Conservation (phyloP, 2,888 invertebrate species). For the Lobophora halterata region DNA sequence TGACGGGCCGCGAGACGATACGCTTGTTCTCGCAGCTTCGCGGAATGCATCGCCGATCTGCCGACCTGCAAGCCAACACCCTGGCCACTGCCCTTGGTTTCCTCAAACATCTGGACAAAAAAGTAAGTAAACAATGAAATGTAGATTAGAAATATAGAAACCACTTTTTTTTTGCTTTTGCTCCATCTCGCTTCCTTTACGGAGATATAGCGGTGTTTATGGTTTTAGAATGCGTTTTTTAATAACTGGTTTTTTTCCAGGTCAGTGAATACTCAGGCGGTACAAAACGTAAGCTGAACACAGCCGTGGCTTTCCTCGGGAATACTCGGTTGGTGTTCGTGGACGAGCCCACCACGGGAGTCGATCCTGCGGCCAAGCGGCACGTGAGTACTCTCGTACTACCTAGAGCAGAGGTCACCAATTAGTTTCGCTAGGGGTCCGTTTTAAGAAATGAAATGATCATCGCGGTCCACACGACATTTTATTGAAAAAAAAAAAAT, state of each 20-base stretch:
- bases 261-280: conserved; percentile 85
- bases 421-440: too few species aligned
- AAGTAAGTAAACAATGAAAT: conserved; percentile 39
- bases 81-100: conserved; percentile 82
- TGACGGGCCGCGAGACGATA: conserved; percentile 86
- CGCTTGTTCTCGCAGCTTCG: conserved; percentile 83
- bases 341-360: conserved; percentile 85
- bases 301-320: conserved; percentile 86
- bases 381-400: conserved; percentile 44
- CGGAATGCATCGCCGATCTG: conserved; percentile 73
- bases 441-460: too few species aligned
- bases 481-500: too few species aligned
- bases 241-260: conserved; percentile 36
- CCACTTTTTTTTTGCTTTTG: too few species aligned
- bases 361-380: conserved; percentile 90
- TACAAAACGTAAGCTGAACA: conserved; percentile 87
- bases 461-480: too few species aligned
- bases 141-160: not conserved
- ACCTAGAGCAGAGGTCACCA: too few species aligned
- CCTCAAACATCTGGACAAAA: conserved; percentile 82
- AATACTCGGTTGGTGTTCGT: conserved; percentile 85
- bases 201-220: too few species aligned
- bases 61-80: conserved; percentile 51
- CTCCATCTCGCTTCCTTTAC: too few species aligned
- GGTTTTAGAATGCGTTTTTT: too few species aligned